Evolutionary conservation across 1,140 invertebrate genomes (phyloP).

Genomic region (Steinernema feltiae): DNA sequence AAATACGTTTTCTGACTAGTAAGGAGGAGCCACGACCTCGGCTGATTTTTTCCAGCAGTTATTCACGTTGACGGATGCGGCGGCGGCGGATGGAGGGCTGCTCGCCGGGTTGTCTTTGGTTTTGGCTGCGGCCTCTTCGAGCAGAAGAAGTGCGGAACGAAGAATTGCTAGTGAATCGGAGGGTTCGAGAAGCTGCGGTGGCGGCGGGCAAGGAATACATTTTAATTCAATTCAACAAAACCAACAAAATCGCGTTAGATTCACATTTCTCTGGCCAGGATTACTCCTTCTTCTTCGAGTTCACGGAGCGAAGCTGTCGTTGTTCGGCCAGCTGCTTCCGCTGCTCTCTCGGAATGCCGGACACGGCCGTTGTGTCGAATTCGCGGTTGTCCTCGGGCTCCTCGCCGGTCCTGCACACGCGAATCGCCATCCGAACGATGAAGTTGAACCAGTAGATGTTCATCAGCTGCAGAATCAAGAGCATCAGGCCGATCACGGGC

Average conservation of each 20-base stretch:
- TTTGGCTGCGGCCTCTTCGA: no score
- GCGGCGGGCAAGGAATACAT: no score
- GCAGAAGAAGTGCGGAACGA: no score
- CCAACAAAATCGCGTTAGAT: not conserved
- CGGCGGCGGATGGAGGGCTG: no score
- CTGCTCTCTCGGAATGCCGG: slow-evolving; percentile 24
- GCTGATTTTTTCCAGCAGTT: no score
- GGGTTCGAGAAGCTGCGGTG: no score
- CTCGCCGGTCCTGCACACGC: slow-evolving; percentile 37
- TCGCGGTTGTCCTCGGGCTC: slow-evolving; percentile 45
- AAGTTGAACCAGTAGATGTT: slow-evolving; percentile 61
- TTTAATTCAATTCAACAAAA: not conserved
- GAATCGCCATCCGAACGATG: slow-evolving; percentile 35
- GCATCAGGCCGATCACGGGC: slow-evolving; percentile 56
- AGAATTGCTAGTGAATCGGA: no score
- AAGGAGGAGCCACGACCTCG: no score
- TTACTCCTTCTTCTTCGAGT: slow-evolving; percentile 17
- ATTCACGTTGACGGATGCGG: no score
- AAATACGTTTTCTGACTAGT: no score
- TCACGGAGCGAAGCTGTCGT: slow-evolving; percentile 3
- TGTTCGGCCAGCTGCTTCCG: slow-evolving; percentile 4
- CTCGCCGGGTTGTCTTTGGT: no score
- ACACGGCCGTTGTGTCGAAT: slow-evolving; percentile 33
- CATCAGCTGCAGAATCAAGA: slow-evolving; percentile 58
- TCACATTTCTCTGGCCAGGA: not conserved